Percentiles rank a stretch among this genome's conserved stretches.
Conservation (phyloP, 2,797 vertebrate genomes). For the Rhincodon typus region DNA sequence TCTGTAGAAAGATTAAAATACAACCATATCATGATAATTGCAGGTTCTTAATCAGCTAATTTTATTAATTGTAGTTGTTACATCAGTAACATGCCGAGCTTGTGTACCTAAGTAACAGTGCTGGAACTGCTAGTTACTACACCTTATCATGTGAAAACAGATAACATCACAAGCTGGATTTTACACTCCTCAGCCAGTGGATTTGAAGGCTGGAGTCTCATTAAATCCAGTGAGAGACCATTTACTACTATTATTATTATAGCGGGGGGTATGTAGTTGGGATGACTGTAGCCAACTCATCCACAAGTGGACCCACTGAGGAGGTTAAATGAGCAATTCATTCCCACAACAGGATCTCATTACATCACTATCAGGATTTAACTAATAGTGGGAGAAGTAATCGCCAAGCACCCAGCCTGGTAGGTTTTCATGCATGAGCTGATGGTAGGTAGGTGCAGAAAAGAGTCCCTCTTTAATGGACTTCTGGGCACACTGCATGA, state of each 20-base stretch:
- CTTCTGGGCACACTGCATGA: neutral
- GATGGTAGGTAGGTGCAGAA: neutral
- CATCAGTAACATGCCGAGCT: neutral
- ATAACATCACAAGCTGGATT: neutral
- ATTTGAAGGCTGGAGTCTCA: too few species aligned
- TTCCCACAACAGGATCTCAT: neutral
- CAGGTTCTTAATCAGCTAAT: neutral
- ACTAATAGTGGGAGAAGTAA: neutral
- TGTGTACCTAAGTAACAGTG: neutral
- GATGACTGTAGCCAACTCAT: neutral
- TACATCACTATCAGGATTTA: neutral
- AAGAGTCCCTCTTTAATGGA: neutral
- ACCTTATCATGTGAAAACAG: neutral
- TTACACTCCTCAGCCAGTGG: too few species aligned
- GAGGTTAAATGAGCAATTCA: neutral
- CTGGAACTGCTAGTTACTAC: neutral
- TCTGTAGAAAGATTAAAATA: neutral
- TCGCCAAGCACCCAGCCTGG: neutral
- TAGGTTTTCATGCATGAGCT: neutral
- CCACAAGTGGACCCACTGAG: neutral
- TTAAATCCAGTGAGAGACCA: neutral
- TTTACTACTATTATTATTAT: neutral
- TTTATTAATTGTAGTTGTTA: neutral
- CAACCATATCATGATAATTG: slow-evolving; percentile 4
- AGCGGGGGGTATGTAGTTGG: too few species aligned